phyloP scores from a whole-genome alignment of 2,113 vertebrate species.

The Tetraodon nigroviridis region DNA sequence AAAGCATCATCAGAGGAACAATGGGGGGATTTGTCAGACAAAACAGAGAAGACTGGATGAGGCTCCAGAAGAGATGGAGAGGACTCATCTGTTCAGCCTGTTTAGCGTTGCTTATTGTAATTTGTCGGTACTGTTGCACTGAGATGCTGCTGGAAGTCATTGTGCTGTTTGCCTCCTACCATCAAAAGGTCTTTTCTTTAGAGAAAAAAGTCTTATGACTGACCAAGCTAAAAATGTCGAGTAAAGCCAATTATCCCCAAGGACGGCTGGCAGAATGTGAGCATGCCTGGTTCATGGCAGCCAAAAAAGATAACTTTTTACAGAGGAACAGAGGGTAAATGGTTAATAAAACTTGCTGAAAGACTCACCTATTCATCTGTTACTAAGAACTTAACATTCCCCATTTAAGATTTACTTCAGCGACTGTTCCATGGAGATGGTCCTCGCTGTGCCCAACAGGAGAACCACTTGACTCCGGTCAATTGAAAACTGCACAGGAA shows the following conservation, averaged over 20 bases:
- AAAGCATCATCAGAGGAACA: constrained; percentile 75
- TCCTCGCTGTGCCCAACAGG: constrained; percentile 40
- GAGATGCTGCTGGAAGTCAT: constrained; percentile 72
- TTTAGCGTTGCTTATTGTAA: constrained; percentile 74
- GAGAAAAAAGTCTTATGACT: constrained; percentile 52
- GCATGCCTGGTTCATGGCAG: constrained; percentile 28
- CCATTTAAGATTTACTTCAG: constrained; percentile 54
- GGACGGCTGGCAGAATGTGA: constrained; percentile 21
- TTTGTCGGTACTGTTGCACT: constrained; percentile 69
- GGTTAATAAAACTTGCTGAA: constrained; percentile 12
- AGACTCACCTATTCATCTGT: constrained; percentile 10
- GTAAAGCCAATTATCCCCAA: constrained; percentile 55
- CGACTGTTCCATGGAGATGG: constrained; percentile 39
- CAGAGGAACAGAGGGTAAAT: constrained; percentile 15
- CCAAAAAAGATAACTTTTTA: constrained; percentile 14
- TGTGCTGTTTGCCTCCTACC: constrained; percentile 71
- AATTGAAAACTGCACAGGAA: constrained; percentile 61
- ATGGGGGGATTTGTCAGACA: constrained; percentile 75
- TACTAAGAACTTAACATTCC: background rate
- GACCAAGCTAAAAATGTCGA: constrained; percentile 56
- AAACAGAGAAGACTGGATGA: constrained; percentile 73
- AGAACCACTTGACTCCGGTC: constrained; percentile 61
- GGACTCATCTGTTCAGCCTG: constrained; percentile 69
- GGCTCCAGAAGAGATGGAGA: constrained; percentile 73
- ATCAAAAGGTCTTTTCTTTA: constrained; percentile 67